Evolutionary conservation across 2,888 invertebrate genomes (phyloP).

Genomic region (Serripes groenlandicus): DNA sequence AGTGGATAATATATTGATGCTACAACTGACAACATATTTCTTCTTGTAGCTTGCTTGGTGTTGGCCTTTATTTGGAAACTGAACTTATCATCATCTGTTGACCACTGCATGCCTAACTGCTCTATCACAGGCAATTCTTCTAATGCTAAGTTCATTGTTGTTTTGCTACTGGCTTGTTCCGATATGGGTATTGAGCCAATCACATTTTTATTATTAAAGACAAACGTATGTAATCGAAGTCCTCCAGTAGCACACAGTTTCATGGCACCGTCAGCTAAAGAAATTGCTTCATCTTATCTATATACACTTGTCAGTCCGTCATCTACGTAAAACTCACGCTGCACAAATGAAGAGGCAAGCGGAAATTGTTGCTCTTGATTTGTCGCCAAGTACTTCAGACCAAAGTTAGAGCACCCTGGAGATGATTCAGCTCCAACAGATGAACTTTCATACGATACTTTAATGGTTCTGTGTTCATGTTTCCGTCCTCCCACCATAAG

Average conservation of each 20-base stretch:
- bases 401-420: background rate
- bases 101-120: too few species aligned
- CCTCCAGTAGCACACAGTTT: constrained; percentile 25
- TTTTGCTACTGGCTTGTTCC: constrained; percentile 48
- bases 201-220: constrained; percentile 64
- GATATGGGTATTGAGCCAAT: constrained; percentile 36
- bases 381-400: background rate
- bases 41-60: constrained; percentile 53
- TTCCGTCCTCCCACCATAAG: constrained; percentile 43
- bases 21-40: constrained; percentile 67
- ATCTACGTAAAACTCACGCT: constrained; percentile 51
- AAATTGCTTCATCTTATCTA: too few species aligned
- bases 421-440: constrained; percentile 36
- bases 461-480: constrained; percentile 6
- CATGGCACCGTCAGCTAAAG: too few species aligned
- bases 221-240: constrained; percentile 65
- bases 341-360: background rate
- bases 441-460: constrained; percentile 62
- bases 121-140: too few species aligned
- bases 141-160: constrained; percentile 24
- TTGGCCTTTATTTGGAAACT: constrained; percentile 55
- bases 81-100: too few species aligned
- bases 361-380: background rate
- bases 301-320: constrained; percentile 37
- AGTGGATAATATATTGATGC: constrained; percentile 68